Base-by-base conservation (phyloP, 2,888 invertebrate species). In the Macropis europaea region DNA sequence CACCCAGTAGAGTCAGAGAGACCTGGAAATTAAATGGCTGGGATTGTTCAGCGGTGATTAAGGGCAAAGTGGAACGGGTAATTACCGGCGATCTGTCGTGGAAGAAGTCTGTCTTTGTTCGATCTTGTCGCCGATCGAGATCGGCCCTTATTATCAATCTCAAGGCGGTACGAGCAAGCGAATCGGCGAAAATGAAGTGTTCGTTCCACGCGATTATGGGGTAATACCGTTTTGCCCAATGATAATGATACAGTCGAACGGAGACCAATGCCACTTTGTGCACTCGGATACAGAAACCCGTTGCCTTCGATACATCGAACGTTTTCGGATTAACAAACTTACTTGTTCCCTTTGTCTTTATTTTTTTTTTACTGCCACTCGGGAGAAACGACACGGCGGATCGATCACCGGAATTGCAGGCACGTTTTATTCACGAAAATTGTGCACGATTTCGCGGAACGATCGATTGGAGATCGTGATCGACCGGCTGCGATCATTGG, bases 1-100 rank as follows among this genome's bases (percentile, higher is more conserved):
- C n/a, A n/a, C n/a, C n/a, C n/a, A n/a, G 36, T 53, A 59, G 17
- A 15, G 68, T 30, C 30, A 26, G 48, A 52, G 68, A 77, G 76
- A 72, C 56, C 72, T 81, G 79, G 77, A 83, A 86, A 86, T 86
- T 85, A 86, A 86, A 86, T 86, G 85, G 70, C 79, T 71, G 74
- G 74, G 79, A 85, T 83, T 82, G 80, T 81, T 70, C 73, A 64
- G 75, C 84, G 79, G 80, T 86, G 85, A 86, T 78, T 69, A 67
- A 53, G 60, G 69, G 56, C 60, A 59, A 68, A 69, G 63, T 62
- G 59, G 56, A 45, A 43, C 61, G 59, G 60, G 64, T 71, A 70
- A 77, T 81, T 71, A 42, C 68, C 62, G 38, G 50, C 70, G 67
- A 73, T 80, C 73, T 72, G 45, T 72, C 53, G 72, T 62, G 71